phyloP scores from a whole-genome alignment of 1,140 invertebrate genomes.

The Rhopalosiphum padi region DNA sequence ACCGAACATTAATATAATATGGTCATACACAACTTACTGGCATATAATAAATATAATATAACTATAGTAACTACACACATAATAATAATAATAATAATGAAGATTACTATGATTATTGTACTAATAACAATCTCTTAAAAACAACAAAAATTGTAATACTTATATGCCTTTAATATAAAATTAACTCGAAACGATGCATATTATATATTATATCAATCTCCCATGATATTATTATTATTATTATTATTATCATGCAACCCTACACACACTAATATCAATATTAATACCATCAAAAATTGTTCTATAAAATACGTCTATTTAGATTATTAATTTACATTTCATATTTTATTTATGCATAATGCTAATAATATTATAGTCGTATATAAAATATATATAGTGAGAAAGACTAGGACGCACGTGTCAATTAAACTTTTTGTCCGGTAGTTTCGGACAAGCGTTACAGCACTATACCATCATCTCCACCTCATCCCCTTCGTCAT shows the following conservation, averaged over 20 bases:
- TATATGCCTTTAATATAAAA: not conserved
- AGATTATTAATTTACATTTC: not conserved
- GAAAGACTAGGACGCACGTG: constrained; percentile 39
- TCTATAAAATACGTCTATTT: not conserved
- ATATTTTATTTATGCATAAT: not conserved
- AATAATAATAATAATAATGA: not conserved
- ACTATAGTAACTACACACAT: not conserved
- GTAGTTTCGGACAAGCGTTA: not conserved
- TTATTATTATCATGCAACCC: not conserved
- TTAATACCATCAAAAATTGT: not conserved
- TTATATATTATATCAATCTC: not conserved
- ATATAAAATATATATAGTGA: constrained; percentile 26
- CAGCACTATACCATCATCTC: not conserved
- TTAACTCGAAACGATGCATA: not conserved
- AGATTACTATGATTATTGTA: not conserved
- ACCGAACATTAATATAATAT: not conserved
- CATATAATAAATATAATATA: constrained; percentile 9
- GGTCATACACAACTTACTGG: not conserved
- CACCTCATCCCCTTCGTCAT: not conserved
- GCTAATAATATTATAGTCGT: not conserved
- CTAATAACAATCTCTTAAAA: not conserved
- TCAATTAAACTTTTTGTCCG: not conserved
- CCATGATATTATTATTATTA: not conserved
- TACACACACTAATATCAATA: not conserved
- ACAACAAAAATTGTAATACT: not conserved